Conservation (phyloP, 2,797 vertebrate species). For the Peromyscus aztecus region DNA sequence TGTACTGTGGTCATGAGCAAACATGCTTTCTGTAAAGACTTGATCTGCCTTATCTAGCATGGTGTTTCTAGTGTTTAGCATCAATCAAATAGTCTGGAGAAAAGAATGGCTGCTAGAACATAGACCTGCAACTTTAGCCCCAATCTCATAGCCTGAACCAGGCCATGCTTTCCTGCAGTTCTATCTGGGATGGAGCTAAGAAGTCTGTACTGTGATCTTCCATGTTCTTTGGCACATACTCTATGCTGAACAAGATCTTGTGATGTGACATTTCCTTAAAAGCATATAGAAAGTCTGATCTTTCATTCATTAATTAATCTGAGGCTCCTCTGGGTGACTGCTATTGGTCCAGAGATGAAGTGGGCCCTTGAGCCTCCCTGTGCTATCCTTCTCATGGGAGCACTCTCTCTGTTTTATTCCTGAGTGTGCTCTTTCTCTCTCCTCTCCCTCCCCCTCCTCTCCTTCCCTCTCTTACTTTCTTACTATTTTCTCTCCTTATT, state of each 20-base stretch:
- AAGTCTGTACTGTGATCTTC: too few relatives aligned
- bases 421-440: not conserved
- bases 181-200: not conserved
- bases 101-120: not conserved
- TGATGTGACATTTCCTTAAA: not conserved
- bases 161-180: fast-evolving
- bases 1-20: not conserved
- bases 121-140: not conserved
- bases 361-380: too few relatives aligned
- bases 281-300: not conserved
- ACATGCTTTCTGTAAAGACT: not conserved
- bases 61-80: not conserved
- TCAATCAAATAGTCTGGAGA: not conserved
- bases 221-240: not conserved
- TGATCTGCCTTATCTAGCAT: not conserved
- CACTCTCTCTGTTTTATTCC: not conserved
- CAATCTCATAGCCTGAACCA: too few relatives aligned
- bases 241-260: too few relatives aligned
- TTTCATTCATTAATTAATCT: not conserved
- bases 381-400: not conserved
- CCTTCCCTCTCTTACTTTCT: not conserved
- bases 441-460: too few relatives aligned
- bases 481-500: not conserved
- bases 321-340: not conserved
- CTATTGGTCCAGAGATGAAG: not conserved